Conservation (phyloP, 2,113 vertebrate genomes). For the Oncorhynchus tshawytscha region DNA sequence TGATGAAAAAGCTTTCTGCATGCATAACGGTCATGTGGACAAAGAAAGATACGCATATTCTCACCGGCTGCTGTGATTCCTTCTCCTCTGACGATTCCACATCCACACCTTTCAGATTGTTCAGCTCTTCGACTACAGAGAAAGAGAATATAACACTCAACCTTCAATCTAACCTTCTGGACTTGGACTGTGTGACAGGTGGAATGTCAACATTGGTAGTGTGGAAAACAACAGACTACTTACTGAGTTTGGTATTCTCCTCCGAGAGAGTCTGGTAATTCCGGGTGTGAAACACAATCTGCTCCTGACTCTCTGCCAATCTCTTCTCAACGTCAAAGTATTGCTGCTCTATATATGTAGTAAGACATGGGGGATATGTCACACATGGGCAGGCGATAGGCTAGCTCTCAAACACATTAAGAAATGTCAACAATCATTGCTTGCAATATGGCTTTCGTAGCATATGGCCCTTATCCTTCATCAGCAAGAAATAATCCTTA, state of each 20-base stretch:
- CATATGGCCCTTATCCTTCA: no score
- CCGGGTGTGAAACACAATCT: constrained; percentile 82
- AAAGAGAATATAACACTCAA: background rate
- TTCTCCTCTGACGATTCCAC: constrained; percentile 79
- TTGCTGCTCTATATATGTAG: constrained; percentile 84
- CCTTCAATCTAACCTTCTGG: background rate
- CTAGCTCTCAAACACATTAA: background rate
- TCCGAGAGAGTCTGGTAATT: constrained; percentile 82
- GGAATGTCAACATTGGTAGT: background rate
- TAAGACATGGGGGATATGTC: background rate
- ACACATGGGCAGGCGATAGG: background rate
- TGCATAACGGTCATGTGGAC: background rate
- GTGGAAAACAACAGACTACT: constrained; percentile 56
- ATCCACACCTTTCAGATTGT: constrained; percentile 81
- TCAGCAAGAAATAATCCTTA: no score
- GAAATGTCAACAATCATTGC: no score
- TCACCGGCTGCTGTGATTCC: constrained; percentile 80
- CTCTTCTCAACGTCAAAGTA: constrained; percentile 94
- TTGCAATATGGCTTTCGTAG: no score
- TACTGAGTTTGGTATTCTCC: constrained; percentile 84
- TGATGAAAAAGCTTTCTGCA: no score
- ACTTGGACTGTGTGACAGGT: background rate
- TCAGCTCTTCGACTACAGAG: constrained; percentile 81
- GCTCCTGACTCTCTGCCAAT: constrained; percentile 87
- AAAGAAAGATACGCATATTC: background rate